Evolutionary conservation across 2,888 invertebrate genomes (phyloP), one percentile per base, ranked within the genome.

Genomic region (Oegoconia quadripuncta): DNA sequence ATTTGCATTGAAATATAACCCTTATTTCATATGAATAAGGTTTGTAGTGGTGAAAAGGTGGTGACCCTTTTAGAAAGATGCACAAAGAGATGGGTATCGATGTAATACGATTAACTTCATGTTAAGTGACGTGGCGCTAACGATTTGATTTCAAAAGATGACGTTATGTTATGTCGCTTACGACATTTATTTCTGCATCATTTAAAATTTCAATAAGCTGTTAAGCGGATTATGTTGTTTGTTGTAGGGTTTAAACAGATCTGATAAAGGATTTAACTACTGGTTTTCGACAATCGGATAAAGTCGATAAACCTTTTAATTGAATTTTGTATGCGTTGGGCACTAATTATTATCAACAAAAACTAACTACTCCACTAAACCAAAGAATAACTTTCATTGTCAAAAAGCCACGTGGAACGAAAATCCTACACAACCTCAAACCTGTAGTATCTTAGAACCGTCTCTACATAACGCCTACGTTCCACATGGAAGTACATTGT

Each of bases 121-220:
- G 74, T 64, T 76, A 80, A 82, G 78, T 81, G 83, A 81, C 80
- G 72, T 65, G 68, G 64, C 65, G 78, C 78, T 80, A 83, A 83
- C 81, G 82, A 81, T 73, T 71, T 61, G 68, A 75, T 74, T 74
- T 70, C 59, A 61, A 66, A 72, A 64, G 52, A 51, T 60, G 58
- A 48, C 35, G 14, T 65, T 63, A 56, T 49, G 49, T 50, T 41
- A 44, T 46, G 42, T 32, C 12, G 27, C 42, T 47, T 41, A 36
- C 50, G 44, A 40, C 38, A 40, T 28, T 35, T 28, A n/a, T 35
- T 22, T 16, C 32, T 13, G 20, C 9, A 9, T n/a, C 17, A 30
- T 30, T 15, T 29, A 13, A 17, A 30, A 30, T 29, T 23, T n/a
- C 2, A 22, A 9, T 22, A 9, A 9, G 22, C 16, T 30, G 17